Conservation (phyloP, 2,888 invertebrate genomes). For the Heliconius erato region DNA sequence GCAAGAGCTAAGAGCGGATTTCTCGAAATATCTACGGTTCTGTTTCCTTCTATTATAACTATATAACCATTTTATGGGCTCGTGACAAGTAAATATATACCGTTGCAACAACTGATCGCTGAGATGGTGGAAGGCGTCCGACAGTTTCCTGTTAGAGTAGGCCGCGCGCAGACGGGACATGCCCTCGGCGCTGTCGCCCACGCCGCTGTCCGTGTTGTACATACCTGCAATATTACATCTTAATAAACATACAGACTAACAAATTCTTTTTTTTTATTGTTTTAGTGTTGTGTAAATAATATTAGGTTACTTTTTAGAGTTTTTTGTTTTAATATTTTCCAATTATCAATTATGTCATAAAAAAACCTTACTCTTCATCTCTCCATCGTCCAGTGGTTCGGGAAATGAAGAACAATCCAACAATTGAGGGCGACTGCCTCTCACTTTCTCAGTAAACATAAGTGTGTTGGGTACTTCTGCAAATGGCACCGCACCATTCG, state of each 20-base stretch:
- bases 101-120: conserved; percentile 90
- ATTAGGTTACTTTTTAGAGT: too few relatives aligned
- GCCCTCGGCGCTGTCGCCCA: conserved; percentile 80
- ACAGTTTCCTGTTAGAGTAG: conserved; percentile 88
- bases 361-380: conserved; percentile 66
- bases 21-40: neutral
- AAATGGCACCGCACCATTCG: conserved; percentile 96
- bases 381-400: conserved; percentile 75
- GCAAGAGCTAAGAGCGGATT: neutral
- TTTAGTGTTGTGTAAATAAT: too few relatives aligned
- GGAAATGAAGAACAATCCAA: conserved; percentile 90
- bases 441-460: conserved; percentile 95
- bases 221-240: conserved; percentile 60
- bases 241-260: too few relatives aligned
- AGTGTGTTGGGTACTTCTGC: conserved; percentile 93
- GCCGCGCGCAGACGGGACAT: conserved; percentile 74
- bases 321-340: too few relatives aligned
- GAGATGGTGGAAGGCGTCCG: conserved; percentile 92
- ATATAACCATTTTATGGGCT: too few relatives aligned
- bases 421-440: conserved; percentile 91
- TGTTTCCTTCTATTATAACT: too few relatives aligned
- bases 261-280: too few relatives aligned
- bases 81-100: conserved; percentile 53
- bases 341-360: neutral
- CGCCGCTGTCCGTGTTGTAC: conserved; percentile 81